Evolutionary conservation across 2,113 vertebrate species (phyloP).

Genomic region (Muntiacus muntjak): DNA sequence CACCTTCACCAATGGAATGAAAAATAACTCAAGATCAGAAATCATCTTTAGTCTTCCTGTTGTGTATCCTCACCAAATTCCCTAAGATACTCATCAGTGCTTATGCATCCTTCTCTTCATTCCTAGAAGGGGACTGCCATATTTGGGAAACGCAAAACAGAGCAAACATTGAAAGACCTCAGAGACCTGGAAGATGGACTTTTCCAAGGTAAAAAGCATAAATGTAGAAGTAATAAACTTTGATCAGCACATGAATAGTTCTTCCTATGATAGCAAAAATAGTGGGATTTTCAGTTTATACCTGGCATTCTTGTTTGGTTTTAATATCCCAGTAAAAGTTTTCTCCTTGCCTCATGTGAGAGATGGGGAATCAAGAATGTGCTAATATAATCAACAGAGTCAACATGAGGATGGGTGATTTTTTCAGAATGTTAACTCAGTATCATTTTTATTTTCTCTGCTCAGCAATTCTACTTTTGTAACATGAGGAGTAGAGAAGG

Average conservation of each 20-base stretch:
- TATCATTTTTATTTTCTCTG: background rate
- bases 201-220: conserved; percentile 27
- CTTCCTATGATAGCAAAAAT: background rate
- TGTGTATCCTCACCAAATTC: background rate
- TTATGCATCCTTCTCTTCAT: conserved; percentile 4
- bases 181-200: conserved; percentile 43
- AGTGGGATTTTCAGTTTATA: background rate
- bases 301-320: background rate
- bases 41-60: background rate
- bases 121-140: background rate
- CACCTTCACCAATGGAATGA: background rate
- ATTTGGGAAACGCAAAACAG: background rate
- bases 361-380: background rate
- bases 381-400: background rate
- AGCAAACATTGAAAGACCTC: background rate
- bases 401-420: background rate
- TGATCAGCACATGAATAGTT: background rate
- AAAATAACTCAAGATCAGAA: background rate
- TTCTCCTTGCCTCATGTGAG: background rate
- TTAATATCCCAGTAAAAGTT: background rate
- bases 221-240: background rate
- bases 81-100: background rate
- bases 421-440: background rate
- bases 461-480: background rate
- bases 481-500: background rate